Evolutionary conservation across 2,113 vertebrate species (phyloP), one percentile per base, ranked within the genome.

Genomic region (Erinaceus europaeus): DNA sequence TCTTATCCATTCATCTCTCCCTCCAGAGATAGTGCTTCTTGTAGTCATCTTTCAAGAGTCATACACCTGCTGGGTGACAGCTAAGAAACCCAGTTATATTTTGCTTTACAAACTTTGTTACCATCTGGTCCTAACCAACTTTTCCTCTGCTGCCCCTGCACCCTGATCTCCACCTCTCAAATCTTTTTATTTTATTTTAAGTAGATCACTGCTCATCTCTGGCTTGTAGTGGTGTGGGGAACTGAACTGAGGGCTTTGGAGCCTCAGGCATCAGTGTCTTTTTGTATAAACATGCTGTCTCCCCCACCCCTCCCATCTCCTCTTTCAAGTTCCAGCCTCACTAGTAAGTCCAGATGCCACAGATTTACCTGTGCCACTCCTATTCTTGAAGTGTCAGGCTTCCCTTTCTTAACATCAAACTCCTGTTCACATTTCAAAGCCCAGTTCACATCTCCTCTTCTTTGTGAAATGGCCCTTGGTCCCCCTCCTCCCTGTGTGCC

Each of bases 281-380:
- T n/a, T n/a, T n/a, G n/a, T n/a, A n/a, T n/a, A n/a, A n/a, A n/a
- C n/a, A n/a, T n/a, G n/a, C n/a, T n/a, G n/a, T n/a, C n/a, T n/a
- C n/a, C n/a, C n/a, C n/a, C n/a, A n/a, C n/a, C 8, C 25, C 0
- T 9, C 9, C 2, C 61, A 2, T 6, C 0, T 27, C 42, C 25
- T 36, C 44, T 36, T 52, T 38, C 65, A 15, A 18, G 55, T 46
- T 59, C 57, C 50, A 42, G n/a, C 38, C 25, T 6, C 40, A 10
- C 13, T 6, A 38, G 61, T 2, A 34, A 34, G 32, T 32, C 34
- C 55, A 17, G 34, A n/a, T 18, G 61, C 40, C 53, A 6, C 2
- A 0, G 34, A 34, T 57, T 34, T 32, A 72, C 27, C 18, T 2
- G 4, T 11, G 62, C 34, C 9, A 6, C 29, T 55, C 27, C 67